phyloP scores from a whole-genome alignment of 2,888 invertebrate species.

The Hydropsyche betteni region DNA sequence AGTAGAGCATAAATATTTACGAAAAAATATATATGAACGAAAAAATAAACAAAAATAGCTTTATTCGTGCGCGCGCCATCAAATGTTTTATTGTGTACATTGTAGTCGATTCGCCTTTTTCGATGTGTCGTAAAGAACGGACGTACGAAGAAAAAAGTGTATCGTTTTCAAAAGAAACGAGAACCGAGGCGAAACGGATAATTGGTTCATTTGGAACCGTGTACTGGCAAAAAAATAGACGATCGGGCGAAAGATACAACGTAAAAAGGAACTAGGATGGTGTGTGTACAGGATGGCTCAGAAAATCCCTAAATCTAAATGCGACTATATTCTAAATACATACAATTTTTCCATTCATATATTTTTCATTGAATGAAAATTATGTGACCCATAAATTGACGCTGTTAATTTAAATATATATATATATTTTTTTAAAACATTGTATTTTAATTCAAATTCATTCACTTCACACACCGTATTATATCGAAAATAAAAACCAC shows the following conservation, averaged over 20 bases:
- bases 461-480: too few species aligned
- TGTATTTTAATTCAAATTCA: too few species aligned
- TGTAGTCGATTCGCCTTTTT: conserved; percentile 20
- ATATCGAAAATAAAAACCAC: too few species aligned
- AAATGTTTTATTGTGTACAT: conserved; percentile 38
- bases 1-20: too few species aligned
- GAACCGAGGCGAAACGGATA: conserved; percentile 36
- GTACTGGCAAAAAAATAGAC: conserved; percentile 27
- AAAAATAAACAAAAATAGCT: conserved; percentile 30
- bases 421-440: too few species aligned
- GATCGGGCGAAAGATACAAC: conserved; percentile 6
- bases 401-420: background rate
- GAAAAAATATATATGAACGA: background rate
- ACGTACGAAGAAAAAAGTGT: conserved; percentile 12
- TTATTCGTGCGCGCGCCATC: conserved; percentile 25
- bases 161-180: conserved; percentile 31
- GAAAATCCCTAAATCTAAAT: background rate
- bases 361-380: background rate
- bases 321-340: background rate
- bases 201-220: conserved; percentile 37
- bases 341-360: background rate
- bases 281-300: background rate
- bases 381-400: background rate
- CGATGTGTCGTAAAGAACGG: conserved; percentile 28
- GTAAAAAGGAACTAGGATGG: conserved; percentile 1